phyloP scores from a whole-genome alignment of 2,113 vertebrate genomes.

The Sturnus vulgaris region DNA sequence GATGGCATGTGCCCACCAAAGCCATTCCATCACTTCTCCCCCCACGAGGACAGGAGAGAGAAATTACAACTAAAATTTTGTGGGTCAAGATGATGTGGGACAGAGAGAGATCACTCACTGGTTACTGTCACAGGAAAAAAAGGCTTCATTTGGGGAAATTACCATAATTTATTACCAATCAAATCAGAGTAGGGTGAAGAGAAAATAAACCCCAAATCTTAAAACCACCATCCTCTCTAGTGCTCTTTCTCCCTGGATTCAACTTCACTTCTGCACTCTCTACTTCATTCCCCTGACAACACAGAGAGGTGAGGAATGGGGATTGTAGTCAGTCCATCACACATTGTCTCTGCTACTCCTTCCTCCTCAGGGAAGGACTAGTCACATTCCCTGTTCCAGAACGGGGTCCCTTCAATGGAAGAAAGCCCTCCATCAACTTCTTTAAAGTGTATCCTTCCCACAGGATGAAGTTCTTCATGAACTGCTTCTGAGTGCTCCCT shows the following conservation, averaged over 20 bases:
- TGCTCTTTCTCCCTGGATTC: neutral
- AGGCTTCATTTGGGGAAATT: neutral
- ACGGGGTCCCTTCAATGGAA: neutral
- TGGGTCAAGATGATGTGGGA: neutral
- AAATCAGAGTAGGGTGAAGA: neutral
- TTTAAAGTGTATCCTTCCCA: neutral
- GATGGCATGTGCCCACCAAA: neutral
- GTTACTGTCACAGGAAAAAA: rapidly evolving
- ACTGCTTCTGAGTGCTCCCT: rapidly evolving
- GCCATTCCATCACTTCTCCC: neutral
- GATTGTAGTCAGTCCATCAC: neutral
- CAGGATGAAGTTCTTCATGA: neutral
- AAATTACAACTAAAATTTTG: neutral
- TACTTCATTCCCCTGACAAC: rapidly evolving
- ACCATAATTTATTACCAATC: neutral
- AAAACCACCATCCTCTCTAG: neutral
- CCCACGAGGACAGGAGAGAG: neutral
- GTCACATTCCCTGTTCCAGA: neutral
- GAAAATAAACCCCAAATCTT: neutral
- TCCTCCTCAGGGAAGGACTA: neutral
- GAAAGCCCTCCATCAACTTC: neutral
- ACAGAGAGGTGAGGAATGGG: neutral
- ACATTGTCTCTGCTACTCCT: neutral
- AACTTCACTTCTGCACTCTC: neutral
- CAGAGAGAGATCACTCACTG: neutral